These are phyloP conservation scores for Lophura nycthemera DNA, from an alignment of 2,113 vertebrate genomes.

Conservation along the genomic window DNA sequence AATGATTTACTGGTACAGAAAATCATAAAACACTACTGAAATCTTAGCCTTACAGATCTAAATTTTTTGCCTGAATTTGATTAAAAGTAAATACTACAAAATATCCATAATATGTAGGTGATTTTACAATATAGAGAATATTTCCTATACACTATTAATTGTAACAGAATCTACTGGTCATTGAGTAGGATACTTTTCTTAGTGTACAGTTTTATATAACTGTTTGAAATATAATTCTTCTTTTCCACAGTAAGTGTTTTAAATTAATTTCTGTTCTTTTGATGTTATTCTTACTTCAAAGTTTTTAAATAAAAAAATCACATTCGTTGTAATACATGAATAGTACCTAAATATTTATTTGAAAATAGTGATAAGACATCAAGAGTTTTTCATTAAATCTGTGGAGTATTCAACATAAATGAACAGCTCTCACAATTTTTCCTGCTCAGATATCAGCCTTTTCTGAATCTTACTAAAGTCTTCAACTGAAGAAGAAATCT, in stretches of 20 bases:
- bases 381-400: neutral
- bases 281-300: neutral
- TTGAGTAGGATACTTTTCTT: neutral
- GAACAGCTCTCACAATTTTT: neutral
- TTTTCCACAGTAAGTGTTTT: neutral
- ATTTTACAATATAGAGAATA: neutral
- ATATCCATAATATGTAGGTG: neutral
- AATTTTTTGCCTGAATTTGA: neutral
- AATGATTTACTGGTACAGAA: neutral
- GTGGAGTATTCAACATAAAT: neutral
- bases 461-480: neutral
- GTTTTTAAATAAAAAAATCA: neutral
- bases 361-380: neutral
- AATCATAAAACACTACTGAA: neutral
- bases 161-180: neutral
- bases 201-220: neutral
- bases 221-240: neutral
- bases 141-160: neutral
- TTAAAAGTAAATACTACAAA: neutral
- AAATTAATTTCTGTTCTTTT: neutral
- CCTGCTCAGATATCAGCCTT: neutral
- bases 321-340: neutral
- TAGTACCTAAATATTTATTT: neutral
- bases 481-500: neutral
- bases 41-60: neutral